Evolutionary conservation across 2,888 invertebrate species (phyloP).

Genomic region (Andrena minutula): DNA sequence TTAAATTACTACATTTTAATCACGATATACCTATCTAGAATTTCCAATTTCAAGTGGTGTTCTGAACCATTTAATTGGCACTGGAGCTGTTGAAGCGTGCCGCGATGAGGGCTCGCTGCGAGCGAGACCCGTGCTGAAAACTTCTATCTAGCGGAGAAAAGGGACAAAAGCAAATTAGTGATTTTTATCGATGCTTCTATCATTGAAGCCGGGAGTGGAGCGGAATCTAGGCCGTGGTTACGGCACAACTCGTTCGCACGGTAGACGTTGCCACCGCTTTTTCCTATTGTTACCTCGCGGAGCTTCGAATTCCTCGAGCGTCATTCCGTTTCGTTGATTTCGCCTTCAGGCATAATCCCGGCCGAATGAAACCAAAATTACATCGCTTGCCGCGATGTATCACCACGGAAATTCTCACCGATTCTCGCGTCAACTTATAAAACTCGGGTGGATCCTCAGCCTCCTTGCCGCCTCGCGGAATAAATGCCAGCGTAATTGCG

Average conservation of each 20-base stretch:
- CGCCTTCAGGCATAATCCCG: slow-evolving; percentile 2
- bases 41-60: slow-evolving; percentile 2
- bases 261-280: slow-evolving; percentile 46
- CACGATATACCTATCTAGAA: not conserved
- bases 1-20: not conserved
- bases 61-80: slow-evolving; percentile 6
- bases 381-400: slow-evolving; percentile 12
- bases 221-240: slow-evolving; percentile 50
- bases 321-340: slow-evolving; percentile 47
- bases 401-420: slow-evolving; percentile 13
- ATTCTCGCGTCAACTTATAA: slow-evolving; percentile 8
- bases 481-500: slow-evolving; percentile 25
- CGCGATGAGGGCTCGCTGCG: not conserved
- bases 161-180: slow-evolving; percentile 46
- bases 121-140: not conserved
- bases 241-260: slow-evolving; percentile 45
- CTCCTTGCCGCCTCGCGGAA: not conserved
- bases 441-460: not conserved
- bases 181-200: slow-evolving; percentile 39
- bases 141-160: slow-evolving; percentile 6
- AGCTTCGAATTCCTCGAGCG: slow-evolving; percentile 31
- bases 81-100: slow-evolving; percentile 8
- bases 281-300: slow-evolving; percentile 49
- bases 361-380: slow-evolving; percentile 37
- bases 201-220: slow-evolving; percentile 21